Evolutionary conservation across 2,888 invertebrate genomes (phyloP).

Genomic region (Conistra vaccinii): DNA sequence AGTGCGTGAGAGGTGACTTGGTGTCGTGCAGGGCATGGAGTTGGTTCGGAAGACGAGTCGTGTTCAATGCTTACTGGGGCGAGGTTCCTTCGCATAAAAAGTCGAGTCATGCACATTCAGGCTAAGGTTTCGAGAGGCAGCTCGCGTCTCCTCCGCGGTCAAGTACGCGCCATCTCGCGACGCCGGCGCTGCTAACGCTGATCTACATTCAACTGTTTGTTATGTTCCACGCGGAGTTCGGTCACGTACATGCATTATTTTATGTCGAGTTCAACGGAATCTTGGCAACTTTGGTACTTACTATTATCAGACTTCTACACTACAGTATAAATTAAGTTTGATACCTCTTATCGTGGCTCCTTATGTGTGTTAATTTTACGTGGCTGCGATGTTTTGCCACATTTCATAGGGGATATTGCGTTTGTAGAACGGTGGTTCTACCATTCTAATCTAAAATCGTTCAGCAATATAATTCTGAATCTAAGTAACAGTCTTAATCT

Average conservation of each 20-base stretch:
- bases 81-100: conserved; percentile 80
- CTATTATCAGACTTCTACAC: background rate
- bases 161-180: conserved; percentile 67
- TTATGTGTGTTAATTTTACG: background rate
- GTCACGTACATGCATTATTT: conserved; percentile 54
- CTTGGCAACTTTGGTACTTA: background rate
- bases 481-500: conserved; percentile 32
- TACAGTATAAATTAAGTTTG: background rate
- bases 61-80: conserved; percentile 75
- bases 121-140: conserved; percentile 78
- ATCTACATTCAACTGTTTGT: conserved; percentile 58
- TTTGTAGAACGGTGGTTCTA: conserved; percentile 9
- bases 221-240: conserved; percentile 24
- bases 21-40: conserved; percentile 62
- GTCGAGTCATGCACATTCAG: conserved; percentile 83
- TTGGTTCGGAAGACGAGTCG: conserved; percentile 69
- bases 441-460: conserved; percentile 15
- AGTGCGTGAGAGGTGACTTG: conserved; percentile 66
- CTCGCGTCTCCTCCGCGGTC: conserved; percentile 68
- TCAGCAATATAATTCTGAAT: conserved; percentile 31
- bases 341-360: background rate
- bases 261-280: conserved; percentile 30
- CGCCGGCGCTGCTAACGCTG: conserved; percentile 36
- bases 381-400: background rate
- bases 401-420: conserved; percentile 27